phyloP scores from a whole-genome alignment of 2,797 vertebrate genomes.

The Gymnocypris eckloni region DNA sequence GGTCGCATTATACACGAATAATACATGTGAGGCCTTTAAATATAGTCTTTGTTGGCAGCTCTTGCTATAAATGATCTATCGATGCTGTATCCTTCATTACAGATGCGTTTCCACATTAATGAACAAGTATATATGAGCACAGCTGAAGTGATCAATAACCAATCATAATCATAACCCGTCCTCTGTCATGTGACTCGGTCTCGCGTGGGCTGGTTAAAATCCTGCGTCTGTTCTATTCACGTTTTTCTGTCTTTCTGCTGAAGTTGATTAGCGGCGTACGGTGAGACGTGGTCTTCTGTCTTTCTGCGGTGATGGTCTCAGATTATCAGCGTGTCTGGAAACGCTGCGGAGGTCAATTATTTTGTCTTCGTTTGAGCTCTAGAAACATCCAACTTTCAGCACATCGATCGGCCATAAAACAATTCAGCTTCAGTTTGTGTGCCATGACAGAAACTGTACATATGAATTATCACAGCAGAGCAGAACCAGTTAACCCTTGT shows the following conservation, averaged over 20 bases:
- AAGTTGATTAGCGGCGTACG: neutral
- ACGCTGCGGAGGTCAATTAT: neutral
- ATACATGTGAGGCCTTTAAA: neutral
- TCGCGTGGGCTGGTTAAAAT: neutral
- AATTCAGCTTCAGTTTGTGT: neutral
- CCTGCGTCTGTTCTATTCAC: neutral
- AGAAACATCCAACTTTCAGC: neutral
- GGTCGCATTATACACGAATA: neutral
- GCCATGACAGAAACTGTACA: neutral
- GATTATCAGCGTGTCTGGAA: neutral
- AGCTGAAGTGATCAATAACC: slow-evolving; percentile 17
- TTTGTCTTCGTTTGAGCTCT: neutral
- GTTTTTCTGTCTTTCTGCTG: neutral
- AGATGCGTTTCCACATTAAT: neutral
- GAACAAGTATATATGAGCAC: neutral
- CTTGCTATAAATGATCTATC: neutral
- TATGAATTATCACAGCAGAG: neutral
- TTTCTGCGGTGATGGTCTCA: neutral
- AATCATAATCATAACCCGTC: neutral
- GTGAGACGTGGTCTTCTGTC: neutral
- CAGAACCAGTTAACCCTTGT: neutral
- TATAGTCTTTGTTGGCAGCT: neutral
- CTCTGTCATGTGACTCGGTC: neutral
- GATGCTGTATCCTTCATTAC: neutral
- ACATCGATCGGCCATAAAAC: neutral